Evolutionary conservation across 2,888 invertebrate species (phyloP).

Genomic region (Eulithis prunata): DNA sequence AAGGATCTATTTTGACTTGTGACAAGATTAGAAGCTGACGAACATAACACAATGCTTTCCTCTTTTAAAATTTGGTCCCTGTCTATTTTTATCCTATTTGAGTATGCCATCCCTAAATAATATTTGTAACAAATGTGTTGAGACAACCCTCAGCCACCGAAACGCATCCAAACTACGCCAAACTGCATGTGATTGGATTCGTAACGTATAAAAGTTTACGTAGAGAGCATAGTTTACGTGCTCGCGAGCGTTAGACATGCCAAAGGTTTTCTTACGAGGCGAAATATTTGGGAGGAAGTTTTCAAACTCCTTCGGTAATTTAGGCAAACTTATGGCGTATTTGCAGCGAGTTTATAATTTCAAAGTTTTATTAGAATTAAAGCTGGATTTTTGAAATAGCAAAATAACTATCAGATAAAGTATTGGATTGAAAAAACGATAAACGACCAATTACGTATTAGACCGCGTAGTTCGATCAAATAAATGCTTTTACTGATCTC

Average conservation of each 20-base stretch:
- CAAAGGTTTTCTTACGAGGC: constrained; percentile 44
- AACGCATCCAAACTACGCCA: constrained; percentile 52
- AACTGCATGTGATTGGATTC: constrained; percentile 73
- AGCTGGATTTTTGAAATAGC: too few relatives aligned
- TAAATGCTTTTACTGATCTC: too few relatives aligned
- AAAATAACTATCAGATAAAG: too few relatives aligned
- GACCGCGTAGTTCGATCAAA: too few relatives aligned
- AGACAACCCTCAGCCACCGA: constrained; percentile 35
- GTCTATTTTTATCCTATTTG: too few relatives aligned
- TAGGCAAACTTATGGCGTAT: constrained; percentile 32
- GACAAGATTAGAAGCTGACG: too few relatives aligned
- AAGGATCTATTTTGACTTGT: too few relatives aligned
- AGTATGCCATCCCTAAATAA: not conserved
- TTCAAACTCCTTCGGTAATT: constrained; percentile 30
- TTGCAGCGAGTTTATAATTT: constrained; percentile 6
- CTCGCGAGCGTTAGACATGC: constrained; percentile 44
- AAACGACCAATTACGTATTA: too few relatives aligned
- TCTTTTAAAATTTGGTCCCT: too few relatives aligned
- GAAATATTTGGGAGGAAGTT: constrained; percentile 41
- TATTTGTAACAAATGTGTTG: not conserved
- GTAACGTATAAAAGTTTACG: constrained; percentile 67
- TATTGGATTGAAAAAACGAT: too few relatives aligned
- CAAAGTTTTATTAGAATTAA: not conserved
- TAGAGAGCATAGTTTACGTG: constrained; percentile 68
- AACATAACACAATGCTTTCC: too few relatives aligned